Percentiles rank a stretch among this genome's conserved stretches.
Conservation (phyloP, 2,113 vertebrate genomes). For the Atlantisia rogersi region DNA sequence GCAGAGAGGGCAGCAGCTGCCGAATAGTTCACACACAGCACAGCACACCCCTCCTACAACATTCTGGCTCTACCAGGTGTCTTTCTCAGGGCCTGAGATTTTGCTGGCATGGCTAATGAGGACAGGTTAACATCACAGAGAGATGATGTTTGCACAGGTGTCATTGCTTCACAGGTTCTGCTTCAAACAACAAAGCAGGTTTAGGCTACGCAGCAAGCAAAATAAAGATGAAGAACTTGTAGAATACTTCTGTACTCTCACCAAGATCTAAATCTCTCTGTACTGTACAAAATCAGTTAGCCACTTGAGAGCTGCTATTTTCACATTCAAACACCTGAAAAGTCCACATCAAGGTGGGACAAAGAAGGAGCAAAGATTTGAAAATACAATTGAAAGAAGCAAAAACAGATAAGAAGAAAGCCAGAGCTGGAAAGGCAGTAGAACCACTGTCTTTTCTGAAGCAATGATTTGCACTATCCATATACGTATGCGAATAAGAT, state of each 20-base stretch:
- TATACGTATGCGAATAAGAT: background rate
- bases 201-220: background rate
- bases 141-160: background rate
- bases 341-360: background rate
- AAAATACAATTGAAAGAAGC: background rate
- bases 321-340: background rate
- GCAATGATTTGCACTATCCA: background rate
- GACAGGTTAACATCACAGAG: background rate
- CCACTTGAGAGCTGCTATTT: background rate
- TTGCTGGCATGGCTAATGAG: background rate
- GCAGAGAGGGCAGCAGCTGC: background rate
- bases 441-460: background rate
- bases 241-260: background rate
- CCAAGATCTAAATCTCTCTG: background rate
- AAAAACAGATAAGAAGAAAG: background rate
- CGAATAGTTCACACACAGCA: background rate
- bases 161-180: background rate
- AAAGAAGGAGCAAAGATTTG: background rate
- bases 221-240: background rate
- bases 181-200: background rate
- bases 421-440: background rate
- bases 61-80: background rate
- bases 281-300: background rate
- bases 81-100: background rate
- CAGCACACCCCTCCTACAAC: background rate